These are phyloP conservation scores for Urosaurus nigricauda DNA, from an alignment of 2,797 vertebrate genomes.

Conservation along the genomic window DNA sequence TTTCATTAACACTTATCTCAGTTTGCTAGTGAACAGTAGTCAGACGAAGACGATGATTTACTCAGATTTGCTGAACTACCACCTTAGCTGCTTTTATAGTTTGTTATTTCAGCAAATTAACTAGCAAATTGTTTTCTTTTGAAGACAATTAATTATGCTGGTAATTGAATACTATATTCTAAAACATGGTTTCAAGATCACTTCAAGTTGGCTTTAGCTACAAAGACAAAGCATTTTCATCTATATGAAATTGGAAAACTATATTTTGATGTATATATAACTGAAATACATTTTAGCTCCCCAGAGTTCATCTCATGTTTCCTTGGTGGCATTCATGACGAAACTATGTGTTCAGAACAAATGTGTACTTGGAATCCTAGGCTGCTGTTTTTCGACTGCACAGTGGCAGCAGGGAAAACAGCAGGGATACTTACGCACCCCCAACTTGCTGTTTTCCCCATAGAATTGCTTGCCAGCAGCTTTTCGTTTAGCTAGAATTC, in stretches of 20 bases:
- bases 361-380: not conserved
- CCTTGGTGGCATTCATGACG: not conserved
- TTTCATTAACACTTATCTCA: conserved; percentile 46
- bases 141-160: conserved; percentile 54
- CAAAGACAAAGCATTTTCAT: conserved; percentile 25
- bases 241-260: conserved; percentile 13
- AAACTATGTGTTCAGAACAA: not conserved
- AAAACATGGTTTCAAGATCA: conserved; percentile 46
- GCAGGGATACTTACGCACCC: not conserved
- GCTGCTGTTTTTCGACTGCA: not conserved
- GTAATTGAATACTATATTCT: conserved; percentile 44
- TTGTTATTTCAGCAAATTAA: conserved; percentile 75
- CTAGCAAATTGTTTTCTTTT: conserved; percentile 73
- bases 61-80: conserved; percentile 41
- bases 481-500: too few species aligned
- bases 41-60: conserved; percentile 56
- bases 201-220: conserved; percentile 46
- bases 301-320: not conserved
- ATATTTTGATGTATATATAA: not conserved
- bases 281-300: conserved; percentile 1
- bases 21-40: conserved; percentile 46
- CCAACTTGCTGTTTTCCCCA: not conserved
- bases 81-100: conserved; percentile 56
- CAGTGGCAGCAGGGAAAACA: not conserved
- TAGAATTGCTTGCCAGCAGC: too few species aligned